A percentile compares a stretch with the other conserved stretches of the same genome.
Evolutionary conservation across 2,113 vertebrate species (phyloP).

Genomic region (crab-eating macaque (Macaca fascicularis)): T2T-MFA8v1.1 NC_088387.1:1027001-1027500

Average conservation of each 20-base stretch:
- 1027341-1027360: background rate
- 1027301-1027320: background rate
- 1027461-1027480: background rate
- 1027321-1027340: too few relatives aligned
- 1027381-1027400: background rate
- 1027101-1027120: background rate
- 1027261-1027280: background rate
- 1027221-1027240: background rate
- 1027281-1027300: background rate
- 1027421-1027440: background rate
- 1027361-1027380: background rate
- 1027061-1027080: background rate
- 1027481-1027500: background rate
- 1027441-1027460: fast-evolving
- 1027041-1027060: background rate
- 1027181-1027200: background rate
- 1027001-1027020: background rate
- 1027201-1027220: background rate
- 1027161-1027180: background rate
- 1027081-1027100: background rate
- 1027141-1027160: background rate
- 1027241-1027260: background rate
- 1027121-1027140: background rate
- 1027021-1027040: background rate
- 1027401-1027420: background rate